These are phyloP conservation scores for Gymnosoma rotundatum DNA, from an alignment of 2,888 invertebrate genomes.

Conservation along the genomic window DNA sequence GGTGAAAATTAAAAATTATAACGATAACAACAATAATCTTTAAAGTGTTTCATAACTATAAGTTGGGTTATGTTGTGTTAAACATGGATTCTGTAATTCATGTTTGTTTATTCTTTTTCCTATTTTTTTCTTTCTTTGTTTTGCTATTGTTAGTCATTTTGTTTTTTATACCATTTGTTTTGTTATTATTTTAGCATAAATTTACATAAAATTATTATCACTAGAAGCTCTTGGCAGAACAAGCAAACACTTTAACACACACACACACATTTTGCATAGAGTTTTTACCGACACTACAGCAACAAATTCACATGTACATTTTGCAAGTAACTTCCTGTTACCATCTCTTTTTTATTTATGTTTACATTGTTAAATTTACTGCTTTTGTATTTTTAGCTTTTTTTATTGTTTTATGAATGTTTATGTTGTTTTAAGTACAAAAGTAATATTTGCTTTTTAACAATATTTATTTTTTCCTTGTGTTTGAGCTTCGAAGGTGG, in stretches of 20 bases:
- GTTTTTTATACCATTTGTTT: constrained; percentile 38
- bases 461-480: too few relatives aligned
- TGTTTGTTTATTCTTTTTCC: background rate
- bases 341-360: background rate
- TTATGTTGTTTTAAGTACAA: too few relatives aligned
- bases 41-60: background rate
- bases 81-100: constrained; percentile 12
- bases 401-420: too few relatives aligned
- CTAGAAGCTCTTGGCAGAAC: constrained; percentile 21
- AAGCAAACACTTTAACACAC: background rate
- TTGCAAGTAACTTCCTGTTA: background rate
- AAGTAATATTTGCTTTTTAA: too few relatives aligned
- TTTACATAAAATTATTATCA: constrained; percentile 47
- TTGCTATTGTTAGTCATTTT: constrained; percentile 19
- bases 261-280: background rate
- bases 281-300: background rate
- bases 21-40: too few relatives aligned
- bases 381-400: background rate
- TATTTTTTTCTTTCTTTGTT: background rate
- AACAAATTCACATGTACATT: background rate
- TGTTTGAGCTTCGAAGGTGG: too few relatives aligned
- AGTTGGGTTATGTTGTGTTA: constrained; percentile 4
- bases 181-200: constrained; percentile 53
- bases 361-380: background rate
- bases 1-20: too few relatives aligned